Base-by-base conservation (phyloP, 2,888 invertebrate genomes). In the Metellina segmentata region DNA sequence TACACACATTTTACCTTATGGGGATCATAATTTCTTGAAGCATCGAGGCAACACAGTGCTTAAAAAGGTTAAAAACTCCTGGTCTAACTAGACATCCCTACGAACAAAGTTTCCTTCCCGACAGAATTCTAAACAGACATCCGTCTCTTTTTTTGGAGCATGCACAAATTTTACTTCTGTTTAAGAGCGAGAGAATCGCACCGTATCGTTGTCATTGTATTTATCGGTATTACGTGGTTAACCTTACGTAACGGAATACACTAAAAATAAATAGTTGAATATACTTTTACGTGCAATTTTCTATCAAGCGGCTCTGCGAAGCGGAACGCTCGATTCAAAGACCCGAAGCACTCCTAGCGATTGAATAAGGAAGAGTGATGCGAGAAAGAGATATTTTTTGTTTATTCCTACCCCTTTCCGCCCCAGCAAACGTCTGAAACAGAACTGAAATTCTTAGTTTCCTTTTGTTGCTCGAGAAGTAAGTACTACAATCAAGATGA, bases 191-290 rank as follows among this genome's bases (percentile, higher is more conserved):
- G 13, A 9, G 61, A 61, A 61, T 16, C 61, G 0, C 61, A 5
- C 61, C 61, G 61, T 61, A 61, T 61, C 61, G 61, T 61, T 61
- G 61, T 61, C 61, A 61, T 61, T 61, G 61, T 61, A 61, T 61
- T 61, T 61, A 61, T 61, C 61, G 61, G 61, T 61, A 61, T 16
- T 61, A 61, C 61, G 61, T 61, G 61, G 61, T 61, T 61, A 61
- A 61, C 61, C 61, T 61, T 61, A 61, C 61, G 61, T 61, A 61
- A 61, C 61, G 61, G 61, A 61, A 61, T 16, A 61, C 61, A 61
- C 61, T 61, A 61, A 61, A 61, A 61, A 61, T 61, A 61, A 61
- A 61, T 61, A 61, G 61, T 61, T 61, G 61, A 61, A 61, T 61
- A 61, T 61, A 61, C 61, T 61, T 16, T 61, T 16, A 16, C 61